Percentiles rank a stretch among this genome's conserved stretches.
phyloP scores from a whole-genome alignment of 2,888 invertebrate species.

The Mesorhabditis spiculigera region DNA sequence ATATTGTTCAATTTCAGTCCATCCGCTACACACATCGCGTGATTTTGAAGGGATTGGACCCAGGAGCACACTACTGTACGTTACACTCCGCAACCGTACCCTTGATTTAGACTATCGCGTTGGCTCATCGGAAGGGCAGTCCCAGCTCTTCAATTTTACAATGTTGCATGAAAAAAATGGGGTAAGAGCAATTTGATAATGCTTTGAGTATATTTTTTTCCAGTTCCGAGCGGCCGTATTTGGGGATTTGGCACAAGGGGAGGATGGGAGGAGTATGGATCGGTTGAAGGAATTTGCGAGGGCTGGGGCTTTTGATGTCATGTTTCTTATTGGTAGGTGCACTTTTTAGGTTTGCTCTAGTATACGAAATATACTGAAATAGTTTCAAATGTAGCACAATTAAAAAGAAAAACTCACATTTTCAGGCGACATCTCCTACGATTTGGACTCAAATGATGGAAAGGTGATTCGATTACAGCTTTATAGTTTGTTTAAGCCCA shows the following conservation, averaged over 20 bases:
- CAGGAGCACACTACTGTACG: neutral
- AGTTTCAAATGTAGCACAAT: neutral
- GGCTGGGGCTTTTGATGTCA: neutral
- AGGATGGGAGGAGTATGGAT: neutral
- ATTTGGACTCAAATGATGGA: neutral
- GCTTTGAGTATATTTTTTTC: neutral
- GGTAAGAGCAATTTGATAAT: neutral
- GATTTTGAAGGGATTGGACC: neutral
- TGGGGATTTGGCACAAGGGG: neutral
- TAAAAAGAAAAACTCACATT: neutral
- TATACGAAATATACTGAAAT: neutral
- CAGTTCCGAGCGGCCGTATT: neutral
- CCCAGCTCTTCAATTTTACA: neutral
- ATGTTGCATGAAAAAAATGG: neutral
- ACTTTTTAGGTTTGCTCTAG: neutral
- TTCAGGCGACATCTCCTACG: conserved; percentile 1
- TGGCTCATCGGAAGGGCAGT: neutral
- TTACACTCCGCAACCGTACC: neutral
- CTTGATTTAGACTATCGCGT: conserved; percentile 4
- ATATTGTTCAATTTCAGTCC: neutral
- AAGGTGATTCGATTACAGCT: neutral
- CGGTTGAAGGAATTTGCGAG: neutral
- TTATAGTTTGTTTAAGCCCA: no score
- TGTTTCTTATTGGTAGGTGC: conserved; percentile 1
- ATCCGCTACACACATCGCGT: conserved; percentile 4